Conservation (phyloP, 2,797 vertebrate genomes). For the Lerista edwardsae region DNA sequence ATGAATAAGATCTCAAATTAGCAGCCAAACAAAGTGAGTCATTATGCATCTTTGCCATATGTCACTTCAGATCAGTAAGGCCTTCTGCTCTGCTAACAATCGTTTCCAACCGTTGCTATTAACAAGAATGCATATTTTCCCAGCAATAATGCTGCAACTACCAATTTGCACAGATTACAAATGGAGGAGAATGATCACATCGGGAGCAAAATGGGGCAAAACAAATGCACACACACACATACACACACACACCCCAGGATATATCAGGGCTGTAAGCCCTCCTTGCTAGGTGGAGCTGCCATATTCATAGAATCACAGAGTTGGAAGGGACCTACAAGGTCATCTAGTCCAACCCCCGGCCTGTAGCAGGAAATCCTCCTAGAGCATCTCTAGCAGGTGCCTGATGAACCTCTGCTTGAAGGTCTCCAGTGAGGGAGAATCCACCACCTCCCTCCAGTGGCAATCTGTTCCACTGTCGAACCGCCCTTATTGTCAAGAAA, state of each 20-base stretch:
- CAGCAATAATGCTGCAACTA: constrained; percentile 57
- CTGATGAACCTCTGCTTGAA: too few relatives aligned
- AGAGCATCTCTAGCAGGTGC: too few relatives aligned
- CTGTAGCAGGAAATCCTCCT: too few relatives aligned
- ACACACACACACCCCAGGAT: not conserved
- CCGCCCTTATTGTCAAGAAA: too few relatives aligned
- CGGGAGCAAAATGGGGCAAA: not conserved
- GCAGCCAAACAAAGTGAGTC: constrained; percentile 71
- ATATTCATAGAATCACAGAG: too few relatives aligned
- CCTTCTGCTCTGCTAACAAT: constrained; percentile 74
- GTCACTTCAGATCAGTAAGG: constrained; percentile 74
- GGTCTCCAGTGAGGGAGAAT: too few relatives aligned
- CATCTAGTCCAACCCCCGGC: too few relatives aligned
- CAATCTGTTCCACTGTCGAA: too few relatives aligned
- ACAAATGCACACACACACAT: not conserved
- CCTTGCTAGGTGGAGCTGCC: too few relatives aligned
- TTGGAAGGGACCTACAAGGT: too few relatives aligned
- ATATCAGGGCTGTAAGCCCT: not conserved
- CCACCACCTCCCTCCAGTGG: too few relatives aligned
- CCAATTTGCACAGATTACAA: constrained; percentile 25
- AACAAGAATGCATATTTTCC: constrained; percentile 68
- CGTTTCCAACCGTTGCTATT: constrained; percentile 69
- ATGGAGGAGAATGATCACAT: not conserved
- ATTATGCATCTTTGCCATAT: constrained; percentile 73
- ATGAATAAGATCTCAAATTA: constrained; percentile 67